Evolutionary conservation across 2,888 invertebrate genomes (phyloP), one percentile per base, ranked within the genome.

Genomic region (Hyposoter dolosus): DNA sequence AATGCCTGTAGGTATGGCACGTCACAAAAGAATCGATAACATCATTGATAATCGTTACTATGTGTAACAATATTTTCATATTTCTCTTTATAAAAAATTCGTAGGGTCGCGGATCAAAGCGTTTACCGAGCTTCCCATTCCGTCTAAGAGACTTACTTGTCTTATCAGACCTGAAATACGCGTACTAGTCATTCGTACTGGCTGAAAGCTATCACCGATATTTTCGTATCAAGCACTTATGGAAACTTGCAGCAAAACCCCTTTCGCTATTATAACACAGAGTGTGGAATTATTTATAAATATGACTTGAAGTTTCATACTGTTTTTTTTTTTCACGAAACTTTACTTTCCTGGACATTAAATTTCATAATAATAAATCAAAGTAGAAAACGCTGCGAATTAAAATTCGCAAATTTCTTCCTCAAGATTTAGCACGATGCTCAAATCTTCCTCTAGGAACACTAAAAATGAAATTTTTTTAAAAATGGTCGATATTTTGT

Each of bases 11-110:
- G 43, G 43, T 12, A 15, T 7, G 69, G 45, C 43, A 15, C 28
- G 43, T 45, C 28, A 47, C 23, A 15, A 47, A 45, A 47, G 45
- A 40, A 47, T 69, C 45, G 69, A 69, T 17, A 69, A 23, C 47
- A 28, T 69, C 45, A 28, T 47, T 69, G 15, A 17, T 17, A 47
- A 69, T 19, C 40, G 9, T 66, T 12, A 12, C 28, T 60, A 28
- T 1, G 23, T 28, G 7, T 60, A 12, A 40, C 40, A 28, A 60
- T 1, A 15, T 28, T 19, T 23, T 60, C 28, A 60, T 23, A 60
- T 10, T 23, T 12, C 23, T 23, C 10, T 60, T 60, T 28, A 12
- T 15, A 12, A 28, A 12, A 60, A 23, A 60, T 60, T 15, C 12
- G 3, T 2, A 5, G 5, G 56, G 12, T 23, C 28, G 28, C 28